phyloP scores from a whole-genome alignment of 2,113 vertebrate genomes.

The Sturnus vulgaris region DNA sequence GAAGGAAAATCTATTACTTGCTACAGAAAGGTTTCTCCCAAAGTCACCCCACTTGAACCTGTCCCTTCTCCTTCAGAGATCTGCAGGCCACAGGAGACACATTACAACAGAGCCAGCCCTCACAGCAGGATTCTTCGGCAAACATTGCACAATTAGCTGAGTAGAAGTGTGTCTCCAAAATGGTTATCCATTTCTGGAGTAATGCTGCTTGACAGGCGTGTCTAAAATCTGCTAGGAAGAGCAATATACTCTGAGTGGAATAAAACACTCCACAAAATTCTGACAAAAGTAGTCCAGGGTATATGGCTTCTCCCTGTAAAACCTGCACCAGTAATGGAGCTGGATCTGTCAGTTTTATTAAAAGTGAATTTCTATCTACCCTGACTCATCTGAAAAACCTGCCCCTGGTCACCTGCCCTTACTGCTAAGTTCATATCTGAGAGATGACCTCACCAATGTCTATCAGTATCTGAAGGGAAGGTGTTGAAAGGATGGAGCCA shows the following conservation, averaged over 20 bases:
- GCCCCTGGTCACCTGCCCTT: background rate
- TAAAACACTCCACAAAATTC: background rate
- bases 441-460: fast-evolving
- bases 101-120: background rate
- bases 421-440: background rate
- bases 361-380: background rate
- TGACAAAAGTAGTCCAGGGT: background rate
- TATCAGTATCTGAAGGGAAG: background rate
- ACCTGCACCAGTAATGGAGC: background rate
- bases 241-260: background rate
- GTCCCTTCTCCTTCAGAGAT: background rate
- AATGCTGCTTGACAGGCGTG: conserved; percentile 17
- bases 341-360: background rate
- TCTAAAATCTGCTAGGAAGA: background rate
- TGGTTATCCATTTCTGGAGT: background rate
- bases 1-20: background rate
- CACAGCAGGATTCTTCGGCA: background rate
- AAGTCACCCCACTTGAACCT: conserved; percentile 26
- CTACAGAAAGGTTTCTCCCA: background rate
- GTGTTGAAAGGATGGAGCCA: background rate
- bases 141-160: background rate
- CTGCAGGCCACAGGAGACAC: background rate
- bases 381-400: background rate
- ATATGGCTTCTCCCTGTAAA: background rate
- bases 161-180: background rate